Percentiles rank a stretch among this genome's conserved stretches.
Evolutionary conservation across 2,113 vertebrate genomes (phyloP).

Genomic region (Zosterops japonicus): DNA sequence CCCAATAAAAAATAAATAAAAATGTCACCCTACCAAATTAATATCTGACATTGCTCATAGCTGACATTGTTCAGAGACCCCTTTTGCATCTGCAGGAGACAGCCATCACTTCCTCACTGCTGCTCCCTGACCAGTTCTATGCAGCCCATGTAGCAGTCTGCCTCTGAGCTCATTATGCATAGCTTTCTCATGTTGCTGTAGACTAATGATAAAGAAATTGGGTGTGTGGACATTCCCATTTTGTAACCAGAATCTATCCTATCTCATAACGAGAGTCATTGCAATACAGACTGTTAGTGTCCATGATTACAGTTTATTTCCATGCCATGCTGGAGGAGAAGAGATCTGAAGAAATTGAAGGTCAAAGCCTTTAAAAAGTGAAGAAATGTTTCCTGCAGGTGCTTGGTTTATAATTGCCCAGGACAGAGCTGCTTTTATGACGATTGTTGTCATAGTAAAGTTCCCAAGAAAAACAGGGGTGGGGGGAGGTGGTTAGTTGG

Average conservation of each 20-base stretch:
- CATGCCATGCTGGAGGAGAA: neutral
- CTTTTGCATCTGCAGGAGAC: neutral
- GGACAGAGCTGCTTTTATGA: neutral
- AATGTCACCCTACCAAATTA: slow-evolving; percentile 2
- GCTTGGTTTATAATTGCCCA: neutral
- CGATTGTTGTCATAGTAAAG: neutral
- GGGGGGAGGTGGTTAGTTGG: neutral
- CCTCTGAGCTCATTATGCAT: neutral
- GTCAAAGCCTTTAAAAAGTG: neutral
- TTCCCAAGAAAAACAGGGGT: neutral
- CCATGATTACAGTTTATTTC: neutral
- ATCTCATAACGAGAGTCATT: neutral
- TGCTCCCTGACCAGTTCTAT: neutral
- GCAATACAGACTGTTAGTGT: neutral
- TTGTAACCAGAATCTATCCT: neutral
- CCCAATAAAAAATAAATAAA: slow-evolving; percentile 49
- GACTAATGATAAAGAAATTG: neutral
- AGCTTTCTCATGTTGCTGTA: neutral
- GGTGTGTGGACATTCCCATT: neutral
- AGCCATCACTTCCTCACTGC: neutral
- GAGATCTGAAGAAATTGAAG: neutral
- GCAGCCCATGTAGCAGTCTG: neutral
- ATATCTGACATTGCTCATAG: neutral
- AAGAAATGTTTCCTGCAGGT: neutral
- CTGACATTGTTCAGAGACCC: neutral